phyloP scores from a whole-genome alignment of 2,888 invertebrate genomes.

The Cheilosia variabilis region DNA sequence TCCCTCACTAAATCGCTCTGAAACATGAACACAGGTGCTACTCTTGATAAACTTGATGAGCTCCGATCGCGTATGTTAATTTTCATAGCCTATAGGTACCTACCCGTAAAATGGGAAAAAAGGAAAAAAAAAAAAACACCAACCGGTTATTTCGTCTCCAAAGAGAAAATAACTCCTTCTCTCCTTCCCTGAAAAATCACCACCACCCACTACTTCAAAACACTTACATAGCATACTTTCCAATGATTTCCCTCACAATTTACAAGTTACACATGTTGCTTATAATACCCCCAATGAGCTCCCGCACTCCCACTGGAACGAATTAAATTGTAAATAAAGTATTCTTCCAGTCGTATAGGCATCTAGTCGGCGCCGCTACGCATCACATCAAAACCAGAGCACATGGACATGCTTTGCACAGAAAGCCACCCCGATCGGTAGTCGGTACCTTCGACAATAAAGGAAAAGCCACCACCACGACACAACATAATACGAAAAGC shows the following conservation, averaged over 20 bases:
- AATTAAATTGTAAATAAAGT: slow-evolving; percentile 49
- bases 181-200: slow-evolving; percentile 21
- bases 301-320: slow-evolving; percentile 31
- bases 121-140: too few species aligned
- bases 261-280: slow-evolving; percentile 68
- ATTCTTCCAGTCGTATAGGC: slow-evolving; percentile 56
- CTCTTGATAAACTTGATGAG: too few species aligned
- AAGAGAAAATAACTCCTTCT: not conserved
- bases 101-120: too few species aligned
- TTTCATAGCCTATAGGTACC: not conserved
- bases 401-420: slow-evolving; percentile 61
- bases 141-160: not conserved
- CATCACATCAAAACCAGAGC: slow-evolving; percentile 46
- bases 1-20: too few species aligned
- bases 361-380: slow-evolving; percentile 59
- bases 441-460: not conserved
- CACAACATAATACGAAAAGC: slow-evolving; percentile 21
- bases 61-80: not conserved
- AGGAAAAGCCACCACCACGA: slow-evolving; percentile 23
- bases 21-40: too few species aligned
- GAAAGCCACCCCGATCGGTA: slow-evolving; percentile 52
- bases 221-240: slow-evolving; percentile 20
- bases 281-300: slow-evolving; percentile 4
- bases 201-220: slow-evolving; percentile 58
- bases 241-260: slow-evolving; percentile 52